These are phyloP conservation scores for Oxyteleia sp. DNA, from an alignment of 2,888 invertebrate genomes.

Conservation along the genomic window DNA sequence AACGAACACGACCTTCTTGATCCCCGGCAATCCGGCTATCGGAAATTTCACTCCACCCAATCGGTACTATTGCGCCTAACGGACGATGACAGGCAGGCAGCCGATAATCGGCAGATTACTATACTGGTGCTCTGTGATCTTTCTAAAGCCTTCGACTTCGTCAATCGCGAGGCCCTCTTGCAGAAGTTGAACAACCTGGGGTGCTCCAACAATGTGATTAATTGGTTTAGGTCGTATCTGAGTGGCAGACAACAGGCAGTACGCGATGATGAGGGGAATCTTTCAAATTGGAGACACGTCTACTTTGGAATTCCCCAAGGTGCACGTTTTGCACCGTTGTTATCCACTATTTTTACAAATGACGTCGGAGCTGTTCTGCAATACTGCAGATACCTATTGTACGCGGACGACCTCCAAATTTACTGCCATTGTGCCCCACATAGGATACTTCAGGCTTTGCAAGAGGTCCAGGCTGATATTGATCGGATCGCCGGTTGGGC, in stretches of 20 bases:
- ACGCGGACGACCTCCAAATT: no score
- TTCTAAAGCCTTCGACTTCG: conserved; percentile 79
- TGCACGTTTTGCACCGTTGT: no score
- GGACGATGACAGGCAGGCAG: conserved; percentile 75
- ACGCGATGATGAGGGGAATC: not conserved
- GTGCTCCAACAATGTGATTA: conserved; percentile 87
- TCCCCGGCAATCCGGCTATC: conserved; percentile 26
- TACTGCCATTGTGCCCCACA: no score
- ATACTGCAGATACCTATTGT: no score
- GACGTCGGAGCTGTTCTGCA: no score
- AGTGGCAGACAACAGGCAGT: conserved; percentile 14
- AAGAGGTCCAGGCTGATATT: no score
- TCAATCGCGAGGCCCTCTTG: conserved; percentile 72
- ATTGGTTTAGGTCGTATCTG: conserved; percentile 54
- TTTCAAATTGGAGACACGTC: not conserved
- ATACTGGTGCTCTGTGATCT: conserved; percentile 77
- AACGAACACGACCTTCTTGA: not conserved
- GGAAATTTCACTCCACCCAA: conserved; percentile 59
- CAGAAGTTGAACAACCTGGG: conserved; percentile 67
- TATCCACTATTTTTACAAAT: no score
- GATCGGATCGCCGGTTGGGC: no score
- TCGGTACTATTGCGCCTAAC: conserved; percentile 77
- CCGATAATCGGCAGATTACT: conserved; percentile 73
- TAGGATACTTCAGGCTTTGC: no score
- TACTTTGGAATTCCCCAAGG: not conserved